Percentiles rank a stretch among this genome's conserved stretches.
Conservation (phyloP, 2,113 vertebrate genomes). For the Scytalopus superciliaris region DNA sequence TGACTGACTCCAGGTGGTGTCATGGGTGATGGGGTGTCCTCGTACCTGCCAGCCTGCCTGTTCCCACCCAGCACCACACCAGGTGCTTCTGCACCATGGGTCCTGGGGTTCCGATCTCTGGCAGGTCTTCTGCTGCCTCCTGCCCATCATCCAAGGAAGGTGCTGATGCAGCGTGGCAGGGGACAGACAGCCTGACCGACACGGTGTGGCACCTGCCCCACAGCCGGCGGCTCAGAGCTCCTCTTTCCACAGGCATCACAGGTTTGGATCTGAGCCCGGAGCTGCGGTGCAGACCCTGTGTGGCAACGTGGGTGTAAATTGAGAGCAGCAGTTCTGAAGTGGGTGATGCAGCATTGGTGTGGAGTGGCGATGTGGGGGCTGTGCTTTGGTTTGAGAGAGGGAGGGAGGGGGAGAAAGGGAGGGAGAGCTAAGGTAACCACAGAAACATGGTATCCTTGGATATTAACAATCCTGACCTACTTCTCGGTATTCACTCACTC, state of each 20-base stretch:
- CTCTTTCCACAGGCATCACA: background rate
- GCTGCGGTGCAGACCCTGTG: background rate
- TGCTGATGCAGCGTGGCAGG: background rate
- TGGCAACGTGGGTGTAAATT: background rate
- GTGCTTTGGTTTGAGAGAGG: background rate
- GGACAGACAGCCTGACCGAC: background rate
- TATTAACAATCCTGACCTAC: slow-evolving; percentile 67
- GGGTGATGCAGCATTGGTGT: background rate
- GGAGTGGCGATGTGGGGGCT: background rate
- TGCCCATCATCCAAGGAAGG: background rate
- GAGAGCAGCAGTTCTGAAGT: background rate
- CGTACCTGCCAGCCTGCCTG: accelerated
- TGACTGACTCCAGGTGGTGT: background rate
- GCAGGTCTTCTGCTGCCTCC: background rate
- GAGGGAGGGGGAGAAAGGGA: background rate
- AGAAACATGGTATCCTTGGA: slow-evolving; percentile 67
- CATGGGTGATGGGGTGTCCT: background rate
- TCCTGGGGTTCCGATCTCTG: background rate
- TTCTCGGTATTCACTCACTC: slow-evolving; percentile 54
- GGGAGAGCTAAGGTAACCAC: slow-evolving; percentile 48
- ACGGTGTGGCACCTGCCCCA: background rate
- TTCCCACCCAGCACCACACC: background rate
- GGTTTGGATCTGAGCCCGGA: accelerated
- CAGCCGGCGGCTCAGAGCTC: background rate
- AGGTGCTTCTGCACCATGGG: background rate